Evolutionary conservation across 2,797 vertebrate species (phyloP).

Genomic region (Iguana delicatissima): DNA sequence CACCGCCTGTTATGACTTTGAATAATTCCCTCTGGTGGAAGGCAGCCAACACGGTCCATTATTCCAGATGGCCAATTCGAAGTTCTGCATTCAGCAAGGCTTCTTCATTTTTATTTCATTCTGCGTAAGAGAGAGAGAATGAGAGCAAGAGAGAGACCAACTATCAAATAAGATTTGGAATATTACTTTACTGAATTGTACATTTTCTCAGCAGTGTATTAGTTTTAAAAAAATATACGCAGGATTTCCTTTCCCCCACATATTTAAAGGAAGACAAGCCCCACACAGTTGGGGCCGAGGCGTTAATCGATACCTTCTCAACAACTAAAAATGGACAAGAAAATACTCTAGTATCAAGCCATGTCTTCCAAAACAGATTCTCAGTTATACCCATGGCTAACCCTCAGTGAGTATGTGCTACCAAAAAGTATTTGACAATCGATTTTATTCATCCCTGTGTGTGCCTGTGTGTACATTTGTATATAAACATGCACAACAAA

Average conservation of each 20-base stretch:
- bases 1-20: conserved; percentile 66
- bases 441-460: background rate
- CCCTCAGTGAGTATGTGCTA: background rate
- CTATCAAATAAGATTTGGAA: conserved; percentile 47
- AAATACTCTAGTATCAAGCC: conserved; percentile 42
- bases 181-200: conserved; percentile 18
- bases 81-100: conserved; percentile 63
- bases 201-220: conserved; percentile 46
- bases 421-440: background rate
- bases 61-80: conserved; percentile 69
- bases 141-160: conserved; percentile 3
- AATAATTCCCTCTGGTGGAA: conserved; percentile 70
- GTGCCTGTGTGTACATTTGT: background rate
- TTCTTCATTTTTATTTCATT: conserved; percentile 39
- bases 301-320: conserved; percentile 60
- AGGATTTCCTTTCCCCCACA: background rate
- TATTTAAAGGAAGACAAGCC: conserved; percentile 54
- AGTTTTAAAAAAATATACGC: conserved; percentile 25
- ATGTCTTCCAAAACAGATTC: conserved; percentile 26
- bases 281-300: background rate
- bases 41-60: conserved; percentile 67
- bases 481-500: too few relatives aligned
- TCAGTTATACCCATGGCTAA: conserved; percentile 45
- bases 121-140: conserved; percentile 6
- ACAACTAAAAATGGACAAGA: conserved; percentile 45